Evolutionary conservation across 2,888 invertebrate genomes (phyloP).

Genomic region (Adelognathus sp.): DNA sequence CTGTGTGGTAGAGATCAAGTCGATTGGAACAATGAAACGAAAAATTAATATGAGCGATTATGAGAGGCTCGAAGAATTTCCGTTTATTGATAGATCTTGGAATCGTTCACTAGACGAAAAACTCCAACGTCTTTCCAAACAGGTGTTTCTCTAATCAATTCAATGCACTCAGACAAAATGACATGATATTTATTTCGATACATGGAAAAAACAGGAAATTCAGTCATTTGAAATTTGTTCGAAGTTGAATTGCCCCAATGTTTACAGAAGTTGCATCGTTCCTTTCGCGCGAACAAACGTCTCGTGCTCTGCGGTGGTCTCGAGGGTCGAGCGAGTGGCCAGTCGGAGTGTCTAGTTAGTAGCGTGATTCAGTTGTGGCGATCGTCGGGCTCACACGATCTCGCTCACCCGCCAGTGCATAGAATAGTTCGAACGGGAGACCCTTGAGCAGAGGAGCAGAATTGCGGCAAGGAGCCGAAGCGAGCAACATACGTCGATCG

Average conservation of each 20-base stretch:
- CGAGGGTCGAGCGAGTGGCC: constrained; percentile 54
- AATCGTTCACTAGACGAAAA: no score
- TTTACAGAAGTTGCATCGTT: constrained; percentile 12
- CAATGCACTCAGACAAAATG: no score
- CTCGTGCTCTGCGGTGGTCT: constrained; percentile 65
- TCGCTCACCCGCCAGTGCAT: constrained; percentile 51
- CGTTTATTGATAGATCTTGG: no score
- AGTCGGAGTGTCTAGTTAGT: constrained; percentile 67
- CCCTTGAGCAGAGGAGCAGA: constrained; percentile 48
- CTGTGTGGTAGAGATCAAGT: no score
- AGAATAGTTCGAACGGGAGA: constrained; percentile 50
- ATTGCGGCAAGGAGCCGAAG: constrained; percentile 25
- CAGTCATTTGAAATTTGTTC: background rate
- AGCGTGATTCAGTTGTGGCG: constrained; percentile 71
- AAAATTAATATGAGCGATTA: no score
- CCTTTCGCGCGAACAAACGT: constrained; percentile 40
- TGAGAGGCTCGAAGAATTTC: no score
- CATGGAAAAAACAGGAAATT: no score
- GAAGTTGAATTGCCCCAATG: background rate
- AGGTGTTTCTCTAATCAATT: no score
- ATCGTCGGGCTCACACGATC: constrained; percentile 67
- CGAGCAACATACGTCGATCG: constrained; percentile 69
- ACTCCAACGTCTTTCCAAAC: no score
- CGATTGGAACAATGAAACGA: no score
- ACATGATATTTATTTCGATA: no score